Evolutionary conservation across 2,113 vertebrate genomes (phyloP).

Genomic region (Astatotilapia flaviijosephi): DNA sequence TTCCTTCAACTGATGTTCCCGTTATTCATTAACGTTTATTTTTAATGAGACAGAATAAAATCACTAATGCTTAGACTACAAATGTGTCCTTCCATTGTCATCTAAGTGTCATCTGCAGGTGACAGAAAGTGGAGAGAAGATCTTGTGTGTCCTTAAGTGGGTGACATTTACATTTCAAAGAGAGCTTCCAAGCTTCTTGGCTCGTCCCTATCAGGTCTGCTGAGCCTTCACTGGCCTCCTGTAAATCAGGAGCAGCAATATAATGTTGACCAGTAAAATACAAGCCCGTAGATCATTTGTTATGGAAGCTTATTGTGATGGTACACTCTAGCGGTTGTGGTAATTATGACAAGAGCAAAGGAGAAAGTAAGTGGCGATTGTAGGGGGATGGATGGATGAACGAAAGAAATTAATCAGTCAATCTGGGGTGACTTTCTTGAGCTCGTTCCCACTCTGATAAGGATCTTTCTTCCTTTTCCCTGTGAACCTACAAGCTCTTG

Average conservation of each 20-base stretch:
- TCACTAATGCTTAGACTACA: background rate
- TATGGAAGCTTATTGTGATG: background rate
- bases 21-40: background rate
- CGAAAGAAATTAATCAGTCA: background rate
- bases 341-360: background rate
- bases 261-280: background rate
- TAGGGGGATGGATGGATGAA: background rate
- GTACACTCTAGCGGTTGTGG: background rate
- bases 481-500: background rate
- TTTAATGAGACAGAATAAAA: background rate
- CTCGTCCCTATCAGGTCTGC: background rate
- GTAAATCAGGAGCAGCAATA: background rate
- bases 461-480: background rate
- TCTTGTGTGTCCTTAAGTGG: background rate
- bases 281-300: background rate
- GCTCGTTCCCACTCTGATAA: background rate
- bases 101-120: background rate
- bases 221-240: background rate
- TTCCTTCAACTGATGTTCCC: background rate
- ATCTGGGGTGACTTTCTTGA: background rate
- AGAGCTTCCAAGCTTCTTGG: background rate
- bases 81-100: background rate
- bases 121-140: background rate
- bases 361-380: background rate
- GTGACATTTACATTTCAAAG: slow-evolving; percentile 20